Percentiles rank a stretch among this genome's conserved stretches.
phyloP scores from a whole-genome alignment of 2,113 vertebrate genomes.

The Lates calcarifer region DNA sequence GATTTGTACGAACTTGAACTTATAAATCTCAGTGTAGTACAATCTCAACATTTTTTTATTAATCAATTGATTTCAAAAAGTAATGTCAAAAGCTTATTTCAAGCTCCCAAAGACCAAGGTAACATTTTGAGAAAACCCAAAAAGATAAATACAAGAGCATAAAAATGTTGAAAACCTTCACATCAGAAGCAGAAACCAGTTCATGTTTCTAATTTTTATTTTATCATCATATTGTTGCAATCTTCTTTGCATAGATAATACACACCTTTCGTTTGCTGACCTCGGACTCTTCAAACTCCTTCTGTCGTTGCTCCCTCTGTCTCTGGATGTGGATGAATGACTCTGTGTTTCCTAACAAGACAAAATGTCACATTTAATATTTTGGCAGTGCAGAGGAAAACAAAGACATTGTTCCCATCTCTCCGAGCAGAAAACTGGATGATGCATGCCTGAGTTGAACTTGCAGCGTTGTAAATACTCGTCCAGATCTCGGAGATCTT shows the following conservation, averaged over 20 bases:
- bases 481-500: conserved; percentile 72
- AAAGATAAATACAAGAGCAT: not conserved
- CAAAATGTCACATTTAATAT: conserved; percentile 29
- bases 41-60: not conserved
- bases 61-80: not conserved
- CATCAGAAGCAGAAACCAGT: too few relatives aligned
- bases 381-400: not conserved
- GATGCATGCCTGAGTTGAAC: conserved; percentile 74
- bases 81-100: not conserved
- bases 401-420: not conserved
- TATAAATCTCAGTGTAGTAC: not conserved
- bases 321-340: conserved; percentile 27
- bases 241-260: not conserved
- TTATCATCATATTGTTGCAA: not conserved
- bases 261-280: conserved; percentile 68
- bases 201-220: not conserved
- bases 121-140: not conserved
- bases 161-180: not conserved
- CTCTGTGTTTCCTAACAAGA: conserved; percentile 31
- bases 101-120: not conserved
- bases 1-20: not conserved
- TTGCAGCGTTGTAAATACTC: conserved; percentile 70
- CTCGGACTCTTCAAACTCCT: conserved; percentile 26
- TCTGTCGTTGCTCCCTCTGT: conserved; percentile 23
- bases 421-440: not conserved